Conservation (phyloP, 2,888 invertebrate genomes). For the Neria commutata region DNA sequence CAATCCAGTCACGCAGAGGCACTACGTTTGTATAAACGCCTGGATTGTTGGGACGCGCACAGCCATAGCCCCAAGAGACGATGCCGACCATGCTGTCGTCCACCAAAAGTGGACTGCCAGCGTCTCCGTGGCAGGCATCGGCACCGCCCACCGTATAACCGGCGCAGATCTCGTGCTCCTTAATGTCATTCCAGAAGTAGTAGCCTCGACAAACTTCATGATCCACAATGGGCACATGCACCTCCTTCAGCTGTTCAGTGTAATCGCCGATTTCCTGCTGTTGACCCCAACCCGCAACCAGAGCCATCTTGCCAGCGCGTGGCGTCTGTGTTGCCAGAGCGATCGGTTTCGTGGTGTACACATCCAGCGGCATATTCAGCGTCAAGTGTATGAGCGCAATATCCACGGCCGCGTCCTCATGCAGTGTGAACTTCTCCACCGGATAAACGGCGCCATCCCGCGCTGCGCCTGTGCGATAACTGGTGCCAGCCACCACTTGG, state of each 20-base stretch:
- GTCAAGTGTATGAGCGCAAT: slow-evolving; percentile 62
- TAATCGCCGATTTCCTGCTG: slow-evolving; percentile 45
- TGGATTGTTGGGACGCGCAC: slow-evolving; percentile 61
- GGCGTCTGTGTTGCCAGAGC: slow-evolving; percentile 36
- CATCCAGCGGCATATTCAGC: slow-evolving; percentile 44
- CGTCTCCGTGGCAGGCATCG: slow-evolving; percentile 63
- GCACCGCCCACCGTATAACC: slow-evolving; percentile 57
- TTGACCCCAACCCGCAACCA: slow-evolving; percentile 56
- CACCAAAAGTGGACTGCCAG: slow-evolving; percentile 55
- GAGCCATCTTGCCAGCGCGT: slow-evolving; percentile 34
- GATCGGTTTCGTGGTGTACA: slow-evolving; percentile 46
- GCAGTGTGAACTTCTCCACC: slow-evolving; percentile 62
- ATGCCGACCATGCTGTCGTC: slow-evolving; percentile 54
- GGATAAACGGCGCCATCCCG: slow-evolving; percentile 64
- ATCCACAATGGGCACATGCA: slow-evolving; percentile 64
- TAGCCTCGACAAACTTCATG: slow-evolving; percentile 60
- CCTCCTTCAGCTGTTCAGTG: slow-evolving; percentile 61
- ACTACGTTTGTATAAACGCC: slow-evolving; percentile 62
- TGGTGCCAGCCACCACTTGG: slow-evolving; percentile 65
- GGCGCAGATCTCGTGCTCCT: slow-evolving; percentile 67
- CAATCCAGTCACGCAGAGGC: slow-evolving; percentile 48
- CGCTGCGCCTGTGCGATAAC: slow-evolving; percentile 50
- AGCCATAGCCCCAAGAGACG: slow-evolving; percentile 64
- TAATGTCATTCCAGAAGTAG: slow-evolving; percentile 61
- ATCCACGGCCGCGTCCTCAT: slow-evolving; percentile 65